Evolutionary conservation across 2,113 vertebrate genomes (phyloP), one percentile per base, ranked within the genome.

Genomic region (Smithornis capensis): DNA sequence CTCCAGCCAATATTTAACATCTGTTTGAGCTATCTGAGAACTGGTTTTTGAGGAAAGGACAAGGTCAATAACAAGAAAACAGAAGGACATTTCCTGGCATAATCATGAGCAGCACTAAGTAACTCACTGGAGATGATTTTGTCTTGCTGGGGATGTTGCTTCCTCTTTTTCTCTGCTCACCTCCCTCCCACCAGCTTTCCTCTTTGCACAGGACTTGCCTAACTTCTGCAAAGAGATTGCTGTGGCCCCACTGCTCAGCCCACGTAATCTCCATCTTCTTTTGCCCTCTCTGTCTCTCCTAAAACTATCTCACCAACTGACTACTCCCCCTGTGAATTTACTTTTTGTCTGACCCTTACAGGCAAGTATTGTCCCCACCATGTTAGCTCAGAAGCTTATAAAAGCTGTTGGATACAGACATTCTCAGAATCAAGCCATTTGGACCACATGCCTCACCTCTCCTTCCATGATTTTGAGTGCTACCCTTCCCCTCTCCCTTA

Each of bases 71-170:
- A 40, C 31, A 79, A 71, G n/a, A 56, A 95, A 69, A 71, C 18
- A 38, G 31, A 35, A 50, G 38, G 47, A 44, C 1, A 0, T 69
- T 77, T 82, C 35, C 23, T 73, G 52, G 19, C 17, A 62, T 56
- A 12, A 25, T 14, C 25, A 52, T 28, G 19, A 71, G 50, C 28
- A 69, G 7, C 22, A 62, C 1, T 24, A 22, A 19, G 68, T 2
- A 1, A 7, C 0, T 1, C 0, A 0, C 8, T 60, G n/a, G 33
- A 3, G 9, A 31, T 44, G 31, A 29, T 27, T 28, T 14, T 68
- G 10, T 76, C 50, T 62, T 3, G 0, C 6, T 35, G 44, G 10
- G 23, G 6, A 18, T 18, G 0, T 62, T 4, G 0, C 31, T 50
- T 42, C 11, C 6, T 64, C 7, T 18, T 9, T 13, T 27, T 27